Evolutionary conservation across 2,888 invertebrate genomes (phyloP).

Genomic region (Eupeodes latifasciatus): DNA sequence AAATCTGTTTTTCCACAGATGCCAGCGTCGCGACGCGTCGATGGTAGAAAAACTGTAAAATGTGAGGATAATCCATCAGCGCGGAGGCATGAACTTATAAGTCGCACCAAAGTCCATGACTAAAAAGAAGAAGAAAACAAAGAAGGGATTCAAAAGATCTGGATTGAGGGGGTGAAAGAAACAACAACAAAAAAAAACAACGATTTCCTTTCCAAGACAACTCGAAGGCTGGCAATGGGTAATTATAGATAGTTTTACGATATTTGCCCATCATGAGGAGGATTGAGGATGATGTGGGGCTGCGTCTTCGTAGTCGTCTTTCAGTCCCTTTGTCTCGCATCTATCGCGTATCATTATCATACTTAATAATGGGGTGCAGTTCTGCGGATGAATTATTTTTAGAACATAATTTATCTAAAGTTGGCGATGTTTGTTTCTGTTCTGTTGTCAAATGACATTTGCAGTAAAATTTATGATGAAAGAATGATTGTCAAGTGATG

Average conservation of each 20-base stretch:
- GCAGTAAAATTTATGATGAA: too few relatives aligned
- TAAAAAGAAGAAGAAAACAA: background rate
- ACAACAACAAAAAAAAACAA: background rate
- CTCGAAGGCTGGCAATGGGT: background rate
- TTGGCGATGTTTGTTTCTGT: too few relatives aligned
- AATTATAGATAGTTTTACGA: conserved; percentile 21
- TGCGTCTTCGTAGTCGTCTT: background rate
- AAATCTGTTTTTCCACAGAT: conserved; percentile 18
- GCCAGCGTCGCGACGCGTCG: background rate
- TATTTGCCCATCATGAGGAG: background rate
- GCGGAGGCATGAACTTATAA: background rate
- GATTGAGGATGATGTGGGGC: background rate
- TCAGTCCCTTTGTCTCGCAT: conserved; percentile 16
- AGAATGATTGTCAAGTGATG: too few relatives aligned
- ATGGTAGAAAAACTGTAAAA: conserved; percentile 6
- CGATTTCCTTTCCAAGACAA: background rate
- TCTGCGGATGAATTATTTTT: too few relatives aligned
- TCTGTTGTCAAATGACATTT: too few relatives aligned
- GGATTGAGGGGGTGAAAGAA: background rate
- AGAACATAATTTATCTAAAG: too few relatives aligned
- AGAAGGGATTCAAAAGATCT: background rate
- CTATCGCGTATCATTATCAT: background rate
- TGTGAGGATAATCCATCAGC: conserved; percentile 46
- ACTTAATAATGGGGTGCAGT: background rate
- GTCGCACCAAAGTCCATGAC: background rate